Evolutionary conservation across 2,113 vertebrate species (phyloP), one percentile per base, ranked within the genome.

Genomic region (Scolopax mira): DNA sequence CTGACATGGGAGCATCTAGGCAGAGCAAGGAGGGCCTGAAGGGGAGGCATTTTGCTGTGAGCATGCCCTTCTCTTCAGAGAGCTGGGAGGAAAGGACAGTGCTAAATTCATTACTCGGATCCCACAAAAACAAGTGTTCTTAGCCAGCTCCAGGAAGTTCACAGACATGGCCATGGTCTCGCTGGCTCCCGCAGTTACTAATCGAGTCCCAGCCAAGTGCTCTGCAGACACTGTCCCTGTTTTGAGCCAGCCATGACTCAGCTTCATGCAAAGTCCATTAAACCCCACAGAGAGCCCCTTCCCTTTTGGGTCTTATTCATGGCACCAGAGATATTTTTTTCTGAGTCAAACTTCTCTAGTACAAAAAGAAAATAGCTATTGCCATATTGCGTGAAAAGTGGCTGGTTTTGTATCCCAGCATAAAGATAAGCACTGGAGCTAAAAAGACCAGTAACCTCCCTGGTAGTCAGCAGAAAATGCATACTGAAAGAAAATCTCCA

Each of bases 71-170:
- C 73, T 90, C 1, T 55, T 78, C 39, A 27, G 57, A 84, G 64
- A 67, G 48, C 61, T 52, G 30, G 14, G 42, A 48, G 28, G 28
- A 71, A 78, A 51, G 24, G 88, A 37, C 9, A 78, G 52, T 0
- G 1, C 58, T 90, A 22, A 91, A 64, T 61, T 48, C 3, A 8
- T 82, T 69, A 35, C 54, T 85, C 49, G 67, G 30, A 85, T 79
- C 62, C 57, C 79, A 25, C 73, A 73, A 87, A 92, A 90, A 87
- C 35, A 57, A 41, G 23, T 19, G 31, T 27, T 7, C 49, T 82
- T 64, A 62, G 75, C 81, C 82, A 92, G 87, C 62, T 72, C 42
- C 89, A 88, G 84, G 78, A 96, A 91, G 67, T 52, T 95, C 92
- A 69, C n/a, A 79, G 79, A 30, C 0, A 0, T 58, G 85, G 74